phyloP scores from a whole-genome alignment of 2,797 vertebrate species.

The Sebastes elongatus region DNA sequence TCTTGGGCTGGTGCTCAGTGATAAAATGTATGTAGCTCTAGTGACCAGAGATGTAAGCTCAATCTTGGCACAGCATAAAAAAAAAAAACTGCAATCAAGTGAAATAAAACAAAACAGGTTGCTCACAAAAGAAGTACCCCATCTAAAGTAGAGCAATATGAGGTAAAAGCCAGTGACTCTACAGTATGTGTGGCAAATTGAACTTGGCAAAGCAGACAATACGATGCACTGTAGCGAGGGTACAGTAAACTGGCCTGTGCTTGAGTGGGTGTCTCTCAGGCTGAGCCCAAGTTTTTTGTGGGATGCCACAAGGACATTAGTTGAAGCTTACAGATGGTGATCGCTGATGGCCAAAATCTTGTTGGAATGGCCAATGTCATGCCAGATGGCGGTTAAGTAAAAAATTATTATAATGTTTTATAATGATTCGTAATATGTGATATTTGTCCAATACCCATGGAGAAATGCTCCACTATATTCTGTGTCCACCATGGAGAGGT shows the following conservation, averaged over 20 bases:
- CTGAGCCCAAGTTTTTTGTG: constrained; percentile 32
- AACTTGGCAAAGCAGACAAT: constrained; percentile 20
- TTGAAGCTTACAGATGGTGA: constrained; percentile 16
- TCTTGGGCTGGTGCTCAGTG: neutral
- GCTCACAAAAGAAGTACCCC: neutral
- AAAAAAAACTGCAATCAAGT: neutral
- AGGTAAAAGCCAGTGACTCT: neutral
- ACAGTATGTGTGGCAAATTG: neutral
- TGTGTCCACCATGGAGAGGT: neutral
- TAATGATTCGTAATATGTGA: neutral
- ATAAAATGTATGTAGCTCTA: neutral
- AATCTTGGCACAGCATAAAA: too few relatives aligned
- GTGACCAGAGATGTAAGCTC: too few relatives aligned
- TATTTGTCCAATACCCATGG: neutral
- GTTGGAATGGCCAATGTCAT: neutral
- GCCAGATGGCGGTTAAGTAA: neutral
- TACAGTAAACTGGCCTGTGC: neutral
- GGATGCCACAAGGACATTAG: constrained; percentile 21
- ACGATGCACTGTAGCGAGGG: neutral
- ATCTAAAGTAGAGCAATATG: neutral
- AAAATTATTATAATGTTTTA: neutral
- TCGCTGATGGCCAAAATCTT: constrained; percentile 4
- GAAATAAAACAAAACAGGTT: neutral
- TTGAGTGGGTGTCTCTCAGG: constrained; percentile 38
- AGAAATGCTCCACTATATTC: neutral